Base-by-base conservation (phyloP, 2,113 vertebrate species). In the Siniperca knerii region DNA sequence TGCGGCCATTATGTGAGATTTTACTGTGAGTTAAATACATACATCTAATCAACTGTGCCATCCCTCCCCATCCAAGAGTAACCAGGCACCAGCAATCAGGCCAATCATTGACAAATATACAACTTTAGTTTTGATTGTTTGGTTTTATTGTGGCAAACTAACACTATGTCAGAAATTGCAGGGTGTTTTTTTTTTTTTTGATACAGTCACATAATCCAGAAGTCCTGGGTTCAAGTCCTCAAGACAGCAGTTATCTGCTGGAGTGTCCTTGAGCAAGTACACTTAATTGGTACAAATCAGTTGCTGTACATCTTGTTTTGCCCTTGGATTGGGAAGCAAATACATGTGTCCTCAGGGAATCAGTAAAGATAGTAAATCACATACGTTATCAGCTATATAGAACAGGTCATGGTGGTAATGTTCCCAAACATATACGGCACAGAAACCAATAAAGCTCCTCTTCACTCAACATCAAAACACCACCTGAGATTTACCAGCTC, bases 401-500 rank as follows among this genome's bases (percentile, higher is more conserved):
- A n/a, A 50, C 48, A 50, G 18, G 65, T 69, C 71, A 37, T 23
- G 66, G 35, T 12, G 44, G 64, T 1, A 50, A 16, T 60, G 67
- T 78, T 77, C 82, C 74, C 62, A 65, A 82, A 78, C 69, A 75
- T 70, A 55, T n/a, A 52, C 76, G 35, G 55, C 9, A 44, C 35
- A 20, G 23, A 75, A 42, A 77, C 20, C 25, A 35, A 58, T 55
- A 74, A 83, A 77, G 9, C 55, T 44, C 25, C 70, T 83, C 68
- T 44, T 76, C 57, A 6, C 69, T 72, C 54, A 8, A 20, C 58
- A 58, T 69, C 55, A 75, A 77, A 69, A 69, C 66, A 61, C 75
- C 46, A 76, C 77, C 85, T 42, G 69, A 61, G 81, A 70, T 81
- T 88, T 64, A 66, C 20, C 52, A 37, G 55, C 83, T 62, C 58